phyloP scores from a whole-genome alignment of 2,888 invertebrate species.

The Morpho deidamia region DNA sequence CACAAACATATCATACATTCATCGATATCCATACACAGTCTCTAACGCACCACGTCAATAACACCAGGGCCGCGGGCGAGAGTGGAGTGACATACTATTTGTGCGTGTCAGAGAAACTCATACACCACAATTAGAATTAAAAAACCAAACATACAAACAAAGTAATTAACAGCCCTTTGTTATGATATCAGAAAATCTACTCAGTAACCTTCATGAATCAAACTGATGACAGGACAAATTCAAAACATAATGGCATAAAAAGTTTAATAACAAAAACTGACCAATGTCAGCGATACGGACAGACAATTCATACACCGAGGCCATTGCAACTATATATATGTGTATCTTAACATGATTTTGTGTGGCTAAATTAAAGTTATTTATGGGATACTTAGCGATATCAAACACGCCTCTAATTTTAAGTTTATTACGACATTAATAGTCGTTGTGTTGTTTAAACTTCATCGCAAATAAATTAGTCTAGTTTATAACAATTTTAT shows the following conservation, averaged over 20 bases:
- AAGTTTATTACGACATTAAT: conserved; percentile 4
- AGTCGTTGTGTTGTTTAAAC: not conserved
- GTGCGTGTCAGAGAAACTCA: no score
- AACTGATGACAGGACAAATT: conserved; percentile 11
- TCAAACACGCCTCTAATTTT: not conserved
- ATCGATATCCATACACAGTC: no score
- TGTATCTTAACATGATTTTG: conserved; percentile 7
- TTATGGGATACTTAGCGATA: conserved; percentile 2
- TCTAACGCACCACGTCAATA: no score
- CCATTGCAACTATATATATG: conserved; percentile 16
- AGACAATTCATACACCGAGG: conserved; percentile 18
- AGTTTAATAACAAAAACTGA: conserved; percentile 20
- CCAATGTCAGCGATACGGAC: conserved; percentile 9
- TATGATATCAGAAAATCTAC: conserved; percentile 5
- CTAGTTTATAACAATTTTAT: not conserved
- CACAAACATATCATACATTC: no score
- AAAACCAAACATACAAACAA: not conserved
- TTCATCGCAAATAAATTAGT: not conserved
- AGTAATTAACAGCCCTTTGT: conserved; percentile 1
- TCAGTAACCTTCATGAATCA: conserved; percentile 14
- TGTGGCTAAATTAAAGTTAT: conserved; percentile 2
- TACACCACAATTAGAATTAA: no score
- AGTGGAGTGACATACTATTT: no score
- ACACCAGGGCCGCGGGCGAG: no score
- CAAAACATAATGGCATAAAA: conserved; percentile 15